Percentiles rank a stretch among this genome's conserved stretches.
phyloP scores from a whole-genome alignment of 2,113 vertebrate genomes.

The Ariopsis seemanni region DNA sequence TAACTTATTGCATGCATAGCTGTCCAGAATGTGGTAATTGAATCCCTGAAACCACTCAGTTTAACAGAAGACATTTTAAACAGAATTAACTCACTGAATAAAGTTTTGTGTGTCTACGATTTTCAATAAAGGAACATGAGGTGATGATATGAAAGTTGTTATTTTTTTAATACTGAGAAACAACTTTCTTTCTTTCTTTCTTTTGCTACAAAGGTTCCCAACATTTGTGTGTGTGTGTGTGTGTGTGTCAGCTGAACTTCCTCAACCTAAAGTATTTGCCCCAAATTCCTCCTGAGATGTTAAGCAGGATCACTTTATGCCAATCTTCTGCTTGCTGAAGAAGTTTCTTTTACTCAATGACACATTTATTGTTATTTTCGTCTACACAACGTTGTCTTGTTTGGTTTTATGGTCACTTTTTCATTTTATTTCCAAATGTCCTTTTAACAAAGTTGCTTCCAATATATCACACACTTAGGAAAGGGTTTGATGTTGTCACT shows the following conservation, averaged over 20 bases:
- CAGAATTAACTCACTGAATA: neutral
- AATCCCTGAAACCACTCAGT: constrained; percentile 19
- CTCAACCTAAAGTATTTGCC: neutral
- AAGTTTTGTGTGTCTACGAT: neutral
- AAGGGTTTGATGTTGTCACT: no score
- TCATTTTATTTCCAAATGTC: no score
- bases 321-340: no score
- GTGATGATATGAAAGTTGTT: neutral
- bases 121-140: neutral
- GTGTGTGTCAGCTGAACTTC: neutral
- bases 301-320: no score
- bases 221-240: neutral
- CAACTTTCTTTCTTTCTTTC: neutral
- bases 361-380: no score
- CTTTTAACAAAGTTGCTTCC: no score
- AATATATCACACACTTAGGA: no score
- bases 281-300: neutral
- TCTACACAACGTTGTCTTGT: no score
- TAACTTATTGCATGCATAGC: constrained; percentile 37
- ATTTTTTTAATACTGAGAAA: neutral
- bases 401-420: no score
- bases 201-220: neutral
- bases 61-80: neutral
- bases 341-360: no score
- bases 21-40: constrained; percentile 36